A percentile compares a stretch with the other conserved stretches of the same genome.
Conservation (phyloP, 2,797 vertebrate species). For the Manis pentadactyla region DNA sequence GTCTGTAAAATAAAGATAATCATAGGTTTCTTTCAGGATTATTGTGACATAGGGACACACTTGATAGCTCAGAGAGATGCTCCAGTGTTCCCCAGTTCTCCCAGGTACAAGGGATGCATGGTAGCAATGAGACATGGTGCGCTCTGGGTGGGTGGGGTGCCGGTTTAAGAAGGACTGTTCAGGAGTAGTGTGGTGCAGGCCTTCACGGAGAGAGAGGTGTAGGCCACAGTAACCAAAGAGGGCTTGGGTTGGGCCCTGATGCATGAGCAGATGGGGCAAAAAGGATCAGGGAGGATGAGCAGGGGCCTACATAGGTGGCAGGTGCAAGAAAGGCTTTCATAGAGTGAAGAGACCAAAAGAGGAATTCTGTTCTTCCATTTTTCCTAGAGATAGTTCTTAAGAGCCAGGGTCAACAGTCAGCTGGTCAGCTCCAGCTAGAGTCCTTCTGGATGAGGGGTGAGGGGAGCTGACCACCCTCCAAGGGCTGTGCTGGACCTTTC, state of each 20-base stretch:
- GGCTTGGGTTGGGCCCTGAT: not conserved
- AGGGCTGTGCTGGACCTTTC: not conserved
- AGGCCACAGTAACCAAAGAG: not conserved
- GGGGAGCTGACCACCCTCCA: not conserved
- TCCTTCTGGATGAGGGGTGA: not conserved
- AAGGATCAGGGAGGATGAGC: not conserved
- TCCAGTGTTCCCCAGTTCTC: not conserved
- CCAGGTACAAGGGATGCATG: not conserved
- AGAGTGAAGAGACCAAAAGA: not conserved
- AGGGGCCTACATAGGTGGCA: not conserved
- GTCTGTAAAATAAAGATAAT: not conserved
- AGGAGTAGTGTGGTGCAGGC: not conserved
- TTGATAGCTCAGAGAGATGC: not conserved
- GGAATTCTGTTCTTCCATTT: not conserved
- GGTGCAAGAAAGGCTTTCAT: not conserved
- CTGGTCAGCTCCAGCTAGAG: not conserved
- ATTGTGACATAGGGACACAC: not conserved
- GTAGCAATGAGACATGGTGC: not conserved
- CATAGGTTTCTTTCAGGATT: not conserved
- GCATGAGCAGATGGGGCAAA: not conserved
- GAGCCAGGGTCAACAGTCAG: not conserved
- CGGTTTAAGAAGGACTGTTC: not conserved
- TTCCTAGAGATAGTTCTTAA: not conserved
- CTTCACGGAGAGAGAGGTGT: not conserved
- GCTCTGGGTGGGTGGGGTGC: not conserved